Evolutionary conservation across 2,797 vertebrate genomes (phyloP).

Genomic region (Anguilla obscura): DNA sequence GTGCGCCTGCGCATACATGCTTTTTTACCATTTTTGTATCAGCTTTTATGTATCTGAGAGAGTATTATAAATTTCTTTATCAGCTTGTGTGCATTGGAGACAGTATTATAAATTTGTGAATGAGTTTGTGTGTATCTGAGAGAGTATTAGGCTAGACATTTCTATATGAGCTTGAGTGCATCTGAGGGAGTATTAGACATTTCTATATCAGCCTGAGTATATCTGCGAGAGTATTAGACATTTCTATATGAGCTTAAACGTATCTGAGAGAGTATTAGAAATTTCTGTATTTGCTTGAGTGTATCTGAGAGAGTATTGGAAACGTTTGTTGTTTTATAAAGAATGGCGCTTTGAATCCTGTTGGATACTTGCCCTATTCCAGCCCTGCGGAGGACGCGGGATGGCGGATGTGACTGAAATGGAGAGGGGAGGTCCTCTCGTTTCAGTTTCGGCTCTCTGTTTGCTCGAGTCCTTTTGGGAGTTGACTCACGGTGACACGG

Average conservation of each 20-base stretch:
- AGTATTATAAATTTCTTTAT: not conserved
- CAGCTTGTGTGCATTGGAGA: not conserved
- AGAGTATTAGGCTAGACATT: not conserved
- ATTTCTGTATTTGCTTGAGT: not conserved
- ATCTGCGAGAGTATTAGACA: too few relatives aligned
- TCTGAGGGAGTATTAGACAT: not conserved
- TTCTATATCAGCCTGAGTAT: not conserved
- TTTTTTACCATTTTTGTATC: slow-evolving; percentile 24
- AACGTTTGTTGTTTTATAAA: not conserved
- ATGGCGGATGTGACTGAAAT: slow-evolving; percentile 32
- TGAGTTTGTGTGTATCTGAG: not conserved
- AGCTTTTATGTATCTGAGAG: not conserved
- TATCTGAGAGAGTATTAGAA: not conserved
- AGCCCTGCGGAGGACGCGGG: slow-evolving; percentile 42
- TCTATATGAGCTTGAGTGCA: slow-evolving; percentile 10
- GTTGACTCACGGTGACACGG: slow-evolving; percentile 68
- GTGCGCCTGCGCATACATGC: not conserved
- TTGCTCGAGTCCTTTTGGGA: slow-evolving; percentile 56
- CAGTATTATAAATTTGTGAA: not conserved
- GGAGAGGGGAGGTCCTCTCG: slow-evolving; percentile 10
- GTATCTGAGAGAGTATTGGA: not conserved
- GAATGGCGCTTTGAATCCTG: not conserved
- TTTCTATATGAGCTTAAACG: slow-evolving; percentile 13
- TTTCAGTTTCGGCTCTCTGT: slow-evolving; percentile 46
- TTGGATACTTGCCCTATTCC: slow-evolving; percentile 55